phyloP scores from a whole-genome alignment of 2,113 vertebrate genomes.

The Trinectes maculatus region DNA sequence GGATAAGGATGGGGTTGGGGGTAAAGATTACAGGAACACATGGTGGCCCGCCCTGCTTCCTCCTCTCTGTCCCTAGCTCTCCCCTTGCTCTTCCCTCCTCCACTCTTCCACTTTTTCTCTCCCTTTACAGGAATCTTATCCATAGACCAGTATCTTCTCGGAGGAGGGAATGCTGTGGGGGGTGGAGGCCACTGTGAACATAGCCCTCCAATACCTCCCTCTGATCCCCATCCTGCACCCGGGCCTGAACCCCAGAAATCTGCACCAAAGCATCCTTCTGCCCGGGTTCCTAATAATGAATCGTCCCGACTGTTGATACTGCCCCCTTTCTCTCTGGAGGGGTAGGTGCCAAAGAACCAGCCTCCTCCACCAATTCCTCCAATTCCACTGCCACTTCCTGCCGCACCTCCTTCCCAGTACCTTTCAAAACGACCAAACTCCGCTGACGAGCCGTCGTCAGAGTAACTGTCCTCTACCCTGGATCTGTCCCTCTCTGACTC shows the following conservation, averaged over 20 bases:
- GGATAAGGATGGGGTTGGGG: slow-evolving; percentile 83
- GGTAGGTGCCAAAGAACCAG: slow-evolving; percentile 91
- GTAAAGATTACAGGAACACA: slow-evolving; percentile 84
- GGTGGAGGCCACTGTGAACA: slow-evolving; percentile 81
- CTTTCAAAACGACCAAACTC: slow-evolving; percentile 87
- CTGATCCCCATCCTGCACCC: slow-evolving; percentile 82
- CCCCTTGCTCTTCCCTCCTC: slow-evolving; percentile 79
- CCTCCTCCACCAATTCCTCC: slow-evolving; percentile 83
- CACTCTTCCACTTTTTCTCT: slow-evolving; percentile 84
- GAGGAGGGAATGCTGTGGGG: slow-evolving; percentile 83
- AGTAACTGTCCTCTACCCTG: slow-evolving; percentile 81
- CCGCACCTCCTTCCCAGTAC: slow-evolving; percentile 87
- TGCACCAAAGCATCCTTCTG: slow-evolving; percentile 78
- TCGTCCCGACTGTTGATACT: slow-evolving; percentile 85
- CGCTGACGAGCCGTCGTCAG: slow-evolving; percentile 82
- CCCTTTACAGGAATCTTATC: slow-evolving; percentile 91
- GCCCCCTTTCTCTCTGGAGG: slow-evolving; percentile 86
- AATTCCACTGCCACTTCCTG: slow-evolving; percentile 76
- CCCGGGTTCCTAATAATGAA: slow-evolving; percentile 77
- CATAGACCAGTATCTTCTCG: slow-evolving; percentile 90
- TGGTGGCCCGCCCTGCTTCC: slow-evolving; percentile 76
- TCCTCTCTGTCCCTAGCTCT: slow-evolving; percentile 76
- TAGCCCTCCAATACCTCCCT: slow-evolving; percentile 81
- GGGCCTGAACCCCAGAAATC: slow-evolving; percentile 82
- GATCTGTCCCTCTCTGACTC: slow-evolving; percentile 83